Percentiles rank a stretch among this genome's conserved stretches.
phyloP scores from a whole-genome alignment of 2,888 invertebrate species.

The Xanthorhoe spadicearia region DNA sequence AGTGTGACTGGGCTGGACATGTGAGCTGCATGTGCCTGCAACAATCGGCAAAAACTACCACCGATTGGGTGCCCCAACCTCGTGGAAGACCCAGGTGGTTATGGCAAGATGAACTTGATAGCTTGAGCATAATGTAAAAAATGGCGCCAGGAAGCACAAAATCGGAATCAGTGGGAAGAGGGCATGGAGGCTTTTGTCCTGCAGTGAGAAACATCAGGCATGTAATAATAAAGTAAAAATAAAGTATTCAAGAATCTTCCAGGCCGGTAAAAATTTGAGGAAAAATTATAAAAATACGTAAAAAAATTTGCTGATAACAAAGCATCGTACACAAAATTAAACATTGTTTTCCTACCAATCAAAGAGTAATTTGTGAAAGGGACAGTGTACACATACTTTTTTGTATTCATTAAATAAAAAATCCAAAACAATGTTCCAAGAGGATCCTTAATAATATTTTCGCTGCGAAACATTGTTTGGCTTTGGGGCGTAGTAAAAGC shows the following conservation, averaged over 20 bases:
- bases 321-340: constrained; percentile 22
- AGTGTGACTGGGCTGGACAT: too few relatives aligned
- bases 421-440: constrained; percentile 41
- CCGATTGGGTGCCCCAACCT: too few relatives aligned
- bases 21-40: too few relatives aligned
- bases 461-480: constrained; percentile 21
- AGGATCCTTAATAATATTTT: constrained; percentile 40
- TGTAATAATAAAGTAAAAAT: too few relatives aligned
- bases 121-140: neutral
- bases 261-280: too few relatives aligned
- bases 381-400: constrained; percentile 38
- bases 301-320: neutral
- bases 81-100: neutral
- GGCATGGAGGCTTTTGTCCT: too few relatives aligned
- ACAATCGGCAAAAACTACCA: too few relatives aligned
- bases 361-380: constrained; percentile 34
- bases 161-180: neutral
- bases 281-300: neutral
- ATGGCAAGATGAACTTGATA: too few relatives aligned
- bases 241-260: too few relatives aligned
- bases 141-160: neutral
- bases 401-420: constrained; percentile 37
- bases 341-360: constrained; percentile 29
- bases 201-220: too few relatives aligned
- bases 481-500: constrained; percentile 2